These are phyloP conservation scores for Piprites chloris DNA, from an alignment of 2,113 vertebrate species.

Conservation along the genomic window DNA sequence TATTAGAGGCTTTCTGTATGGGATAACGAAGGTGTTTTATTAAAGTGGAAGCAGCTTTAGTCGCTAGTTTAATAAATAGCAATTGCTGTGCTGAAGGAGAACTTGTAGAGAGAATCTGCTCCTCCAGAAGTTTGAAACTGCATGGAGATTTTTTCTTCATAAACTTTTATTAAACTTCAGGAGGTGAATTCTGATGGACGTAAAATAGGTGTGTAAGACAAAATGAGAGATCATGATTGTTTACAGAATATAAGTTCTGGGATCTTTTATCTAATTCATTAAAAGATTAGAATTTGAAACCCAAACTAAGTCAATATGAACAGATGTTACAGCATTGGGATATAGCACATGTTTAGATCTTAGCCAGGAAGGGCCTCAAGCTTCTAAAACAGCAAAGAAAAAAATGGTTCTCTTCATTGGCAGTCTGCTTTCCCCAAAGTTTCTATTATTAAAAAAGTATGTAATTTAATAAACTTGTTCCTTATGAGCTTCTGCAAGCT, in stretches of 20 bases:
- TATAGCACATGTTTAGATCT: neutral
- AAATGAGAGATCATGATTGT: neutral
- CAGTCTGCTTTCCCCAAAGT: neutral
- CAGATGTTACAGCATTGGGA: neutral
- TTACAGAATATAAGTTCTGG: neutral
- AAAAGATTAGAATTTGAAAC: neutral
- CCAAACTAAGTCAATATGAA: neutral
- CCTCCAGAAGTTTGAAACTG: neutral
- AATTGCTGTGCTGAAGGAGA: neutral
- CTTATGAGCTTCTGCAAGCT: neutral
- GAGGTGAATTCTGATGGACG: neutral
- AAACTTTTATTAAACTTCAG: neutral
- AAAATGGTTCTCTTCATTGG: neutral
- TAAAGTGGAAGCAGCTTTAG: neutral
- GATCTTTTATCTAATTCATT: neutral
- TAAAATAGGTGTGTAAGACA: neutral
- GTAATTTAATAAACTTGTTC: neutral
- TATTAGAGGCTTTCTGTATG: neutral
- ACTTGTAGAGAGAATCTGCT: neutral
- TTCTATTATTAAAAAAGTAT: neutral
- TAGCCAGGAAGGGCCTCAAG: neutral
- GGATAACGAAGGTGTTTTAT: neutral
- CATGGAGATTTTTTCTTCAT: neutral
- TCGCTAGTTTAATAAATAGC: neutral
- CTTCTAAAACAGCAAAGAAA: constrained; percentile 4